Percentiles rank a stretch among this genome's conserved stretches.
phyloP scores from a whole-genome alignment of 2,797 vertebrate genomes.

The Pristis pectinata region DNA sequence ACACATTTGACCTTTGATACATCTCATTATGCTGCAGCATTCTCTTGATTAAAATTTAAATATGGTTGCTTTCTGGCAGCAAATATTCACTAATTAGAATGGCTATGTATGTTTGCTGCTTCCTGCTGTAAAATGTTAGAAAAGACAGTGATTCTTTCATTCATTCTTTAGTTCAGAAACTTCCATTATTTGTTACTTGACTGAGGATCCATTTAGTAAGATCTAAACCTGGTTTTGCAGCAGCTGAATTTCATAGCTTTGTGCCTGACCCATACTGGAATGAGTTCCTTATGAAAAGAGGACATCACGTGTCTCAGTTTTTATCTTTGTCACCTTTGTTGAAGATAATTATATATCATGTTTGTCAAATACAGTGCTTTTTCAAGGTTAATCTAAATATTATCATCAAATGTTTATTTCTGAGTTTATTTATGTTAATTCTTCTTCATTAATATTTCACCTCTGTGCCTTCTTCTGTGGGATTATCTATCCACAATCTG shows the following conservation, averaged over 20 bases:
- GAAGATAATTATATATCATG: not conserved
- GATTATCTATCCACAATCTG: not conserved
- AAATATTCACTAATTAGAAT: conserved; percentile 5
- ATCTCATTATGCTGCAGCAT: not conserved
- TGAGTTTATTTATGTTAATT: not conserved
- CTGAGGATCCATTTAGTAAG: not conserved
- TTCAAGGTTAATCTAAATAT: not conserved
- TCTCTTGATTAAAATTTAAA: conserved; percentile 23
- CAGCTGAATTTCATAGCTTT: not conserved
- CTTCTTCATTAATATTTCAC: not conserved
- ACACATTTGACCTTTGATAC: not conserved
- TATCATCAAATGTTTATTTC: not conserved
- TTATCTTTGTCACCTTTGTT: not conserved
- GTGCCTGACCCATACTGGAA: not conserved
- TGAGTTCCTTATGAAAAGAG: not conserved
- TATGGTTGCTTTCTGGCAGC: not conserved
- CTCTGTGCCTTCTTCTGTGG: not conserved
- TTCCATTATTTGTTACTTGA: not conserved
- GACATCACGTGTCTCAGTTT: not conserved
- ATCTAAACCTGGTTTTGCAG: not conserved
- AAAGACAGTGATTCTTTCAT: not conserved
- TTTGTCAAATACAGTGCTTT: not conserved
- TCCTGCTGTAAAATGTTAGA: not conserved
- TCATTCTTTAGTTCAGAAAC: not conserved
- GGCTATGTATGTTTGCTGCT: not conserved